Conservation (phyloP, 1,140 invertebrate genomes). For the Megalonaias nervosa region DNA sequence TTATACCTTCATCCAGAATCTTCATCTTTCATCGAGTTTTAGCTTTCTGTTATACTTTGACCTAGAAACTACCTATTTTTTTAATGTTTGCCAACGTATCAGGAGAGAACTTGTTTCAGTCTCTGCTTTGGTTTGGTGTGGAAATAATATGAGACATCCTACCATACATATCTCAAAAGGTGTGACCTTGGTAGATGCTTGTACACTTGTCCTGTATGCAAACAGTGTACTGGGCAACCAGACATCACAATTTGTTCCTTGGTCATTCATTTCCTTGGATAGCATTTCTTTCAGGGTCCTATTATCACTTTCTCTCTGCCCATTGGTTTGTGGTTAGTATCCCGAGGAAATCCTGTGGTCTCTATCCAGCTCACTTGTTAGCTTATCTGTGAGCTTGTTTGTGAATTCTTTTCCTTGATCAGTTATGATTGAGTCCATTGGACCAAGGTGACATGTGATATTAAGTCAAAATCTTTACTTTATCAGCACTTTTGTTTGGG, state of each 20-base stretch:
- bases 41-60: too few relatives aligned
- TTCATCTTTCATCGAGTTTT: too few relatives aligned
- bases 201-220: constrained; percentile 16
- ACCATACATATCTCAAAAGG: not conserved
- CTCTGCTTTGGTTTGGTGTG: too few relatives aligned
- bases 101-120: too few relatives aligned
- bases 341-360: constrained; percentile 16
- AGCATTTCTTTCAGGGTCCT: constrained; percentile 15
- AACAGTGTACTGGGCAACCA: not conserved
- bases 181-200: not conserved
- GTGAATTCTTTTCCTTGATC: not conserved
- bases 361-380: constrained; percentile 2
- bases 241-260: not conserved
- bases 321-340: constrained; percentile 16
- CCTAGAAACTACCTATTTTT: too few relatives aligned
- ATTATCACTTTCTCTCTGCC: constrained; percentile 9
- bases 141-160: too few relatives aligned
- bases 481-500: not conserved
- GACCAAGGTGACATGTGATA: not conserved
- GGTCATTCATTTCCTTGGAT: not conserved
- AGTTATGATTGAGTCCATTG: not conserved
- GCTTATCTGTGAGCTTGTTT: not conserved
- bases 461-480: not conserved
- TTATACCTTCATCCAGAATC: too few relatives aligned
- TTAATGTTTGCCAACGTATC: too few relatives aligned